phyloP scores from a whole-genome alignment of 2,113 vertebrate genomes.

The Pelobates fuscus region DNA sequence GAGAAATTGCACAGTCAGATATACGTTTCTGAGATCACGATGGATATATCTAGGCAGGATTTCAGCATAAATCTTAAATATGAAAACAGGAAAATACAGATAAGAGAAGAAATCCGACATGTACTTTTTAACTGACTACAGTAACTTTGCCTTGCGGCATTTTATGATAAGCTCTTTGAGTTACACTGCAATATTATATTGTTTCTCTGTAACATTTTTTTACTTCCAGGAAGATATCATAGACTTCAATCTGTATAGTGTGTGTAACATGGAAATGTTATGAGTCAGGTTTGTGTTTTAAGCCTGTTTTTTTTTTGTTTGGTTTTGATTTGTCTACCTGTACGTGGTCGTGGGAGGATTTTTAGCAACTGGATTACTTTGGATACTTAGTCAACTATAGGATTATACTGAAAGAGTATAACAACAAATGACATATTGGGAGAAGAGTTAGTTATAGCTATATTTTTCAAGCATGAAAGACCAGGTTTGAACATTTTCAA shows the following conservation, averaged over 20 bases:
- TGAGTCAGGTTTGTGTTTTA: too few species aligned
- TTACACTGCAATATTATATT: background rate
- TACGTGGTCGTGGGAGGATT: too few species aligned
- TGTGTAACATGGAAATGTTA: background rate
- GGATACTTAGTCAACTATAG: too few species aligned
- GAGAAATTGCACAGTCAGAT: slow-evolving; percentile 39
- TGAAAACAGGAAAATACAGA: slow-evolving; percentile 28
- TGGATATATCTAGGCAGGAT: slow-evolving; percentile 41
- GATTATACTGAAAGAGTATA: too few species aligned
- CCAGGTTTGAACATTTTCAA: too few species aligned
- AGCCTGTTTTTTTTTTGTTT: background rate
- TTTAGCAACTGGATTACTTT: too few species aligned
- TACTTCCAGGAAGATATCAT: background rate
- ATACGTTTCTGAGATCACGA: slow-evolving; percentile 47
- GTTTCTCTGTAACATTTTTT: slow-evolving; percentile 2
- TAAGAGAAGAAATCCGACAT: slow-evolving; percentile 41
- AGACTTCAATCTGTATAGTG: background rate
- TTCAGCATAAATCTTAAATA: slow-evolving; percentile 43
- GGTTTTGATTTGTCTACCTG: too few species aligned
- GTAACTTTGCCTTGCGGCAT: background rate
- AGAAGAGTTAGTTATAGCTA: too few species aligned
- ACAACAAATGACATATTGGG: too few species aligned
- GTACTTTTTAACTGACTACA: slow-evolving; percentile 6
- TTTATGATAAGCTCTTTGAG: slow-evolving; percentile 15
- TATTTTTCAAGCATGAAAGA: too few species aligned